Base-by-base conservation (phyloP, 1,140 invertebrate genomes). In the Lepidurus couesii region DNA sequence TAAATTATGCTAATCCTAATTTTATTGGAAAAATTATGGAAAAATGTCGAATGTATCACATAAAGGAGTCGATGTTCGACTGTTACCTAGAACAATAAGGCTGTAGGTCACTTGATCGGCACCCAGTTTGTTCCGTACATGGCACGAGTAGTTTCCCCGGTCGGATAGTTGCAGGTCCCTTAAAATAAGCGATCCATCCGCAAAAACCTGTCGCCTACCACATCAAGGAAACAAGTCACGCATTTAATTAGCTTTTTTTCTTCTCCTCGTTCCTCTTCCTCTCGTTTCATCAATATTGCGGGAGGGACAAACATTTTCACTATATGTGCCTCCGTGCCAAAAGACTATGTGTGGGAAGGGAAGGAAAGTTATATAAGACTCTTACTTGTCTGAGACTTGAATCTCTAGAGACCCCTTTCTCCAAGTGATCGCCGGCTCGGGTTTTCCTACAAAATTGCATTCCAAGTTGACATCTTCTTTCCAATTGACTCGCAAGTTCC, bases 61-160 rank as follows among this genome's bases (percentile, higher is more conserved):
- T 34, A 3, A 34, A 34, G 34, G 34, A 34, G 2, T 34, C 13
- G 8, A 21, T 65, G n/a, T 65, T 9, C 13, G 8, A 65, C 34
- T 34, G 34, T 34, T 65, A 65, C 53, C 42, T 78, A 92, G 87
- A 13, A 93, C 91, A 77, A 89, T 88, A 77, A 96, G 84, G 42
- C 90, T 88, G 85, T 93, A 94, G 11, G 89, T 89, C 74, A 93
- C 91, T 80, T 90, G 89, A 84, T 95, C 94, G 81, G 90, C 89
- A 1, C 93, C 94, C 85, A 92, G 93, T 73, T 91, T 86, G 85
- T 96, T 95, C 80, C 90, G 90, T 2, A 91, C 92, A 24, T 89
- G 88, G 83, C 95, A 96, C 43, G 93, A 90, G 84, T 94, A 95
- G 86, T 95, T 94, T 78, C 94, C 94, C 10, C 89, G 86, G 82